A percentile compares a stretch with the other conserved stretches of the same genome.
Conservation (phyloP, 1,140 invertebrate genomes). For the Diorhabda elongata region DNA sequence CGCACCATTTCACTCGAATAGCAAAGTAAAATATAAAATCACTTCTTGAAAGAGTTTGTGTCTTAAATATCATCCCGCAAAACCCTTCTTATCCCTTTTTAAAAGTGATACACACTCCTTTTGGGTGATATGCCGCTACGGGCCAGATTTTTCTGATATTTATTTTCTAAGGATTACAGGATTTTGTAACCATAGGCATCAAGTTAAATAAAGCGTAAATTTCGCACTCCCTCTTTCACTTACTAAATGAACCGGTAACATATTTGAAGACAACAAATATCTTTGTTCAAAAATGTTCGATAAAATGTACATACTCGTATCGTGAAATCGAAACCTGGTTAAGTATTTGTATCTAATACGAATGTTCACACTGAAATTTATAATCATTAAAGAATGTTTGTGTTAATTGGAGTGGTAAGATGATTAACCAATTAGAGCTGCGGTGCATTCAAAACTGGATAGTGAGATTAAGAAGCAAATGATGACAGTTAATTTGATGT, state of each 20-base stretch:
- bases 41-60: not conserved
- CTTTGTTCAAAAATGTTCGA: not conserved
- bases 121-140: not conserved
- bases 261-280: not conserved
- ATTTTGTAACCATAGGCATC: not conserved
- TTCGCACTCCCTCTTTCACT: not conserved
- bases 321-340: no score
- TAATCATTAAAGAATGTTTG: no score
- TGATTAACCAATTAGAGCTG: no score
- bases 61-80: constrained; percentile 1
- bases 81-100: constrained; percentile 2
- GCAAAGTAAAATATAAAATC: constrained; percentile 1
- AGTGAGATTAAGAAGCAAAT: no score
- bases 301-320: no score
- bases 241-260: not conserved
- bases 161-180: constrained; percentile 2
- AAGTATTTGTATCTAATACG: no score
- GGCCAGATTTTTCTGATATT: not conserved
- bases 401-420: no score
- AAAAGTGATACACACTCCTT: not conserved
- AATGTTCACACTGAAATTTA: no score
- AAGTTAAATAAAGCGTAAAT: constrained; percentile 3
- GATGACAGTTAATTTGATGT: no score
- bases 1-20: constrained; percentile 1
- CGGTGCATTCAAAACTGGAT: no score